Base-by-base conservation (phyloP, 1,140 invertebrate genomes). In the Eumaeus atala region DNA sequence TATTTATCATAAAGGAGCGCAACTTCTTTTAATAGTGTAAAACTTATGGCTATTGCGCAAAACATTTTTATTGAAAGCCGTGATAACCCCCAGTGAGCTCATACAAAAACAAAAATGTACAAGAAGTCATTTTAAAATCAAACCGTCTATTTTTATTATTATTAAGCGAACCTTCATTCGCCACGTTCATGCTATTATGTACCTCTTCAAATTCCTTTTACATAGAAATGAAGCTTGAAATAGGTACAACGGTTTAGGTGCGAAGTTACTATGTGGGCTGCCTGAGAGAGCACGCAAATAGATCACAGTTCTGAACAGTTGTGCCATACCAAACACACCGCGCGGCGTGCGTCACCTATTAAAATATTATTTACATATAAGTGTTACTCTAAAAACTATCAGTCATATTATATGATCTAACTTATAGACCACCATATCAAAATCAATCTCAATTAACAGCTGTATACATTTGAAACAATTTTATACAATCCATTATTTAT, bases 351-450 rank as follows among this genome's bases (percentile, higher is more conserved):
- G 9, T 17, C 16, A 44, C 40, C 17, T 44, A 44, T 40, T 40
- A 40, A 14, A 1, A 16, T 44, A 44, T 44, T 44, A 44, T 44
- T 9, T 44, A 44, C 40, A 44, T 28, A 3, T 28, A 44, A 16
- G 17, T 44, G 17, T 44, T 44, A 44, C 9, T 44, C 40, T 44
- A 44, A 44, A 40, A 44, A 44, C 40, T 44, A 44, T 44, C 40
- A 44, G 40, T 44, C 40, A 44, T 44, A 44, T 44, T 44, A 16
- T 44, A 44, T 44, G 40, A 16, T 14, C 14, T 16, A 14, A 16
- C n/a, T 16, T 44, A 44, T 10, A 44, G 40, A 44, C 40, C 40
- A 9, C 40, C 12, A 44, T 44, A 44, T 44, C 40, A 44, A 44
- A 44, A 44, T 44, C 14, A 44, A 16, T 44, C 40, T 44, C 14